Percentiles rank a stretch among this genome's conserved stretches.
phyloP scores from a whole-genome alignment of 2,113 vertebrate species.

The Eurystomus gularis region DNA sequence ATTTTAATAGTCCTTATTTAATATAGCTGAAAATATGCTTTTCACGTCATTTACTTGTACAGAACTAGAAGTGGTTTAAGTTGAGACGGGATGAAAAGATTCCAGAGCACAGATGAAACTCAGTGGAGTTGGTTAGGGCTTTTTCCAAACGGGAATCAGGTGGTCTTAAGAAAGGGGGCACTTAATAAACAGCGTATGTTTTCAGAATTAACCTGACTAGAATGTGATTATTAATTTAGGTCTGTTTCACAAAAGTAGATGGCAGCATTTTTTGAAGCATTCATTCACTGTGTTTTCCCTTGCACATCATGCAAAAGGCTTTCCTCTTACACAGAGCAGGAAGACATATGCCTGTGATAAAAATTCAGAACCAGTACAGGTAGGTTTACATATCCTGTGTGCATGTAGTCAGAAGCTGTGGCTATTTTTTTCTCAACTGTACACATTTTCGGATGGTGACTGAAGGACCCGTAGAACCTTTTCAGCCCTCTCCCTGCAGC shows the following conservation, averaged over 20 bases:
- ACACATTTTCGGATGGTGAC: rapidly evolving
- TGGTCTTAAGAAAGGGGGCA: background rate
- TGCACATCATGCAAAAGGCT: background rate
- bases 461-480: background rate
- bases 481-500: background rate
- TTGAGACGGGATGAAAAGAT: background rate
- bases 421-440: background rate
- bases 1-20: background rate
- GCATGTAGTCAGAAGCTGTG: background rate
- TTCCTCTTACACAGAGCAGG: background rate
- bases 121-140: background rate
- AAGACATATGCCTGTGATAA: background rate
- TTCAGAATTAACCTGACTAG: background rate
- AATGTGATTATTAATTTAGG: background rate
- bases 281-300: background rate
- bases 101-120: background rate
- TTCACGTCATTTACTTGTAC: background rate
- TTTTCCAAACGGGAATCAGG: background rate
- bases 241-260: background rate
- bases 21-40: background rate
- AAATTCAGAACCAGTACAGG: background rate
- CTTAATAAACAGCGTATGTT: background rate
- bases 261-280: background rate
- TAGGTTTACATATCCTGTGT: background rate
- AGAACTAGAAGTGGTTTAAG: background rate